Conservation (phyloP, 2,113 vertebrate species). For the Myrmecobius fasciatus region DNA sequence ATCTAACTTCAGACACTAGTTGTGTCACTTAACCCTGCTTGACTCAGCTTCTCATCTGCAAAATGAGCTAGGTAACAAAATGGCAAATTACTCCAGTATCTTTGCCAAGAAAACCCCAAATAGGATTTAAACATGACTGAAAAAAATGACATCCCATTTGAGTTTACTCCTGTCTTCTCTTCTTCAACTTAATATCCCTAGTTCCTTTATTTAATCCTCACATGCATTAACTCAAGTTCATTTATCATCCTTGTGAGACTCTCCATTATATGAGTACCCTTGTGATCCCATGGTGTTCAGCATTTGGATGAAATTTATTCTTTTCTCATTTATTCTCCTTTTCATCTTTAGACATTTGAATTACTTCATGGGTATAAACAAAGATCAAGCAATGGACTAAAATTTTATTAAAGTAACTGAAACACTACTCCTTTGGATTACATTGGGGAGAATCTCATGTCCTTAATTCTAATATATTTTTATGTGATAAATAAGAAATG, state of each 20-base stretch:
- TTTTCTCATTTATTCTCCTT: neutral
- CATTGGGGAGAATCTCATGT: neutral
- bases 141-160: neutral
- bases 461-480: neutral
- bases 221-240: neutral
- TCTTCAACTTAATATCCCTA: neutral
- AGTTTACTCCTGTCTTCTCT: neutral
- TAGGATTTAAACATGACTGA: neutral
- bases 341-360: neutral
- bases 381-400: neutral
- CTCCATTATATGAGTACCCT: neutral
- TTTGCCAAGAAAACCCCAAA: neutral
- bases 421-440: neutral
- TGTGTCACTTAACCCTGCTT: neutral
- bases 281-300: neutral
- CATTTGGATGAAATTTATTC: neutral
- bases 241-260: neutral
- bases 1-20: neutral
- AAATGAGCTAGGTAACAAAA: neutral
- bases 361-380: neutral
- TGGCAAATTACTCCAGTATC: neutral
- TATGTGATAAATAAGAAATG: neutral
- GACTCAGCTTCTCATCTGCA: neutral
- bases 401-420: neutral
- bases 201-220: neutral